Evolutionary conservation across 1,140 invertebrate species (phyloP).

Genomic region (Micrasema longulum): DNA sequence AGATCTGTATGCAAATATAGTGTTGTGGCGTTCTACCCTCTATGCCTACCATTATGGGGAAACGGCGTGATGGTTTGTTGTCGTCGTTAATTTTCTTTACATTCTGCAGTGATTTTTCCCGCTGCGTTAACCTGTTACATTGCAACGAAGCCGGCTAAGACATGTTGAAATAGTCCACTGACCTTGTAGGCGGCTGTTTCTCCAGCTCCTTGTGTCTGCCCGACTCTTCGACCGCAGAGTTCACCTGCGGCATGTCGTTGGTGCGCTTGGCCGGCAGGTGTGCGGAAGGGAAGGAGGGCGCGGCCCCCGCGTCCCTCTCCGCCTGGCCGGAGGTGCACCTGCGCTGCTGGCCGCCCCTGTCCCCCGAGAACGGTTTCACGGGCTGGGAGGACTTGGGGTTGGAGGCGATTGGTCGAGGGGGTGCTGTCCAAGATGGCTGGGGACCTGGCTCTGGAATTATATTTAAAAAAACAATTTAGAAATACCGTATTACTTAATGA

Average conservation of each 20-base stretch:
- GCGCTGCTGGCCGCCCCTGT: background rate
- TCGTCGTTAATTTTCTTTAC: no score
- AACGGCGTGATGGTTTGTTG: no score
- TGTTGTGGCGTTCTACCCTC: no score
- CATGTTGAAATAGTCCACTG: background rate
- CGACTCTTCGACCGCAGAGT: slow-evolving; percentile 45
- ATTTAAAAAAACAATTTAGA: no score
- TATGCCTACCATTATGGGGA: no score
- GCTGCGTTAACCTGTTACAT: no score
- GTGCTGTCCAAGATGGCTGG: slow-evolving; percentile 54
- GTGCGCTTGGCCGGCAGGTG: slow-evolving; percentile 56
- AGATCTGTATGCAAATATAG: no score
- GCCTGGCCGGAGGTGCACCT: background rate
- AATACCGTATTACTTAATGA: no score
- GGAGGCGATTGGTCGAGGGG: background rate
- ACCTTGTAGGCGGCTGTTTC: slow-evolving; percentile 27
- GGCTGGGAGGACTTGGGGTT: background rate
- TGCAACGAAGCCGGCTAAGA: no score
- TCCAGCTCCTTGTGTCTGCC: slow-evolving; percentile 22
- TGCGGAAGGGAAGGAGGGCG: background rate
- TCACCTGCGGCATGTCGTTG: slow-evolving; percentile 60
- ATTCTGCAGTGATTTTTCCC: no score
- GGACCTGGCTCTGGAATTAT: slow-evolving; percentile 58
- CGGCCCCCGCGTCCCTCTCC: background rate
- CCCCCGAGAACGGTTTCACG: background rate